Percentiles rank a stretch among this genome's conserved stretches.
Conservation (phyloP, 2,797 vertebrate genomes). For the Hybognathus amarus region DNA sequence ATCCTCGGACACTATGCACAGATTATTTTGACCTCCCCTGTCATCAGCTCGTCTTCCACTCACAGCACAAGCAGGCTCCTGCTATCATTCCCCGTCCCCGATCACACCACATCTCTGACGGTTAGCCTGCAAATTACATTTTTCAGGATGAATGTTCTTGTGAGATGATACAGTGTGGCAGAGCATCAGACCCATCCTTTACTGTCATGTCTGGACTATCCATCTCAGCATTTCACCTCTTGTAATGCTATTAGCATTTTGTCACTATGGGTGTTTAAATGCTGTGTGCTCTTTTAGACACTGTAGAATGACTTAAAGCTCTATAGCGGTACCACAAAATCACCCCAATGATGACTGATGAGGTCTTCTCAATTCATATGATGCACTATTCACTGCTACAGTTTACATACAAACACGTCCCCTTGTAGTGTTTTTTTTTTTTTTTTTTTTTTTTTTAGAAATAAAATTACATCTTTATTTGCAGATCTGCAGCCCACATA, state of each 20-base stretch:
- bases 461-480: not conserved
- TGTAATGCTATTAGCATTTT: not conserved
- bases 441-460: not conserved
- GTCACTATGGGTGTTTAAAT: not conserved
- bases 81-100: no score
- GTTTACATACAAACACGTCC: not conserved
- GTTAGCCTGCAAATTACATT: conserved; percentile 26
- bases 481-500: not conserved
- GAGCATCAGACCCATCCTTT: not conserved
- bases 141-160: conserved; percentile 11
- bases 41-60: conserved; percentile 15
- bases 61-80: not conserved
- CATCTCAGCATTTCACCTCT: not conserved
- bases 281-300: not conserved
- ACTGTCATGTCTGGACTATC: conserved; percentile 3
- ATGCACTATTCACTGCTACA: not conserved
- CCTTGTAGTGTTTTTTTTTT: not conserved
- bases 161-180: not conserved
- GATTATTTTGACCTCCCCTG: conserved; percentile 3
- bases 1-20: not conserved
- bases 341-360: not conserved
- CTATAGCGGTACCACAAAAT: not conserved
- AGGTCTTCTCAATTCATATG: not conserved
- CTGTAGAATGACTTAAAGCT: not conserved
- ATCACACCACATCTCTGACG: not conserved